Evolutionary conservation across 2,113 vertebrate species (phyloP), one percentile per base, ranked within the genome.

Genomic region (Clarias macrocephalus): DNA sequence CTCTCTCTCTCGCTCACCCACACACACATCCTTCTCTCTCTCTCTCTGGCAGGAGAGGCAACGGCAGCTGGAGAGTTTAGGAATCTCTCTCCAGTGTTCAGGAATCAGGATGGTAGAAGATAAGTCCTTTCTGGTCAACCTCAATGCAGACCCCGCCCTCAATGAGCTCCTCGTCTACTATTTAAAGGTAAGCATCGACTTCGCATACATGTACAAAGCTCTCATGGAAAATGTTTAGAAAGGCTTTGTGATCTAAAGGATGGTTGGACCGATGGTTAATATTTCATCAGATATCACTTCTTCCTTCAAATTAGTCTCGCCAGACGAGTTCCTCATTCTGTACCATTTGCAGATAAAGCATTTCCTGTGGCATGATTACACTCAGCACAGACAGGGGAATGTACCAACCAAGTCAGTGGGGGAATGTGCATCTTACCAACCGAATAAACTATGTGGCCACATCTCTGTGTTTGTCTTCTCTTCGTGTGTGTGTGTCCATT

Each of bases 151-250:
- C 89, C 98, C 98, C 0, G 97, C 98, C 86, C 96, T 99, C 91
- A 99, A 98, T 25, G 97, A 99, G 92, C 97, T 99, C 75, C 95
- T 99, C 85, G 97, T 99, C 13, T 99, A 99, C 91, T 98, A 99
- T 90, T 95, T 99, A 87, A 99, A 99, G 96, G 97, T 99, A 91
- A 23, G 37, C 13, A n/a, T 62, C 68, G 42, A 33, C 18, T 37
- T 25, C 52, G 21, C 1, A 9, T 68, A 3, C 12, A 54, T 9
- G 25, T 37, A 56, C 33, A 25, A n/a, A 18, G 6, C 59, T 12
- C 4, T 21, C 0, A 37, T 59, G 8, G 5, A 60, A 80, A 80
- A 23, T 6, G 56, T 80, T 60, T 23, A 2, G 79, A 70, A 23
- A 28, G 5, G 21, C 3, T 12, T 16, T 75, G 15, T 15, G 11